A percentile compares a stretch with the other conserved stretches of the same genome.
Conservation (phyloP, 1,140 invertebrate species). For the Lasioglossum albipes region DNA sequence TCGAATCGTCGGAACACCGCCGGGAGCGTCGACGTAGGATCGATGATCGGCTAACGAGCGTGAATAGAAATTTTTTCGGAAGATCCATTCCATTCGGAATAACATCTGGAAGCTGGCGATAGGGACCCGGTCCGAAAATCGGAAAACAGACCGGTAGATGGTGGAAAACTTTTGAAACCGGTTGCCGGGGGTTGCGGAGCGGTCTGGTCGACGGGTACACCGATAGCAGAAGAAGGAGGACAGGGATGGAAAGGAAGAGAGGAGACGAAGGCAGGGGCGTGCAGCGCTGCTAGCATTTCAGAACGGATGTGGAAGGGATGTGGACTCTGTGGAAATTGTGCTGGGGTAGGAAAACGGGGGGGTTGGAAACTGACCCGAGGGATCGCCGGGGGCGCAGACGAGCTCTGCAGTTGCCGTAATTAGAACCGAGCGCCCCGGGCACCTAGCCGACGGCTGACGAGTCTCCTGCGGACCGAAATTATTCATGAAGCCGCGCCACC, state of each 20-base stretch:
- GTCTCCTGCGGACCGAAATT: conserved; percentile 78
- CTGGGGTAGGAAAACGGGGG: conserved; percentile 63
- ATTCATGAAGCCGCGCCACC: conserved; percentile 77
- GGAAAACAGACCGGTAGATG: conserved; percentile 20
- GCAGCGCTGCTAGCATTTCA: conserved; percentile 56
- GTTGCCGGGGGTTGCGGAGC: conserved; percentile 28
- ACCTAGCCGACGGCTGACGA: conserved; percentile 72
- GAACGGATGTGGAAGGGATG: conserved; percentile 59
- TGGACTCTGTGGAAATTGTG: conserved; percentile 67
- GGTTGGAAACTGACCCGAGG: conserved; percentile 69
- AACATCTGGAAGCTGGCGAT: not conserved
- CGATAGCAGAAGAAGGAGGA: conserved; percentile 42
- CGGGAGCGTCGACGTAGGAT: not conserved
- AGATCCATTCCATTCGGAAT: conserved; percentile 9
- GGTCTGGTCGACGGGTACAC: conserved; percentile 47
- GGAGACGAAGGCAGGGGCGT: not conserved
- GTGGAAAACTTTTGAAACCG: conserved; percentile 51
- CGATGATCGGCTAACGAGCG: not conserved
- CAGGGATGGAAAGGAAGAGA: not conserved
- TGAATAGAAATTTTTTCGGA: not conserved
- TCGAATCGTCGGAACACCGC: too few species aligned
- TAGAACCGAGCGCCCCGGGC: conserved; percentile 75
- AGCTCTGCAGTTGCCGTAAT: conserved; percentile 78
- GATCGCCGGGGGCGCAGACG: conserved; percentile 66
- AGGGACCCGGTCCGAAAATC: not conserved